Evolutionary conservation across 2,797 vertebrate genomes (phyloP).

Genomic region (Zalophus californianus): DNA sequence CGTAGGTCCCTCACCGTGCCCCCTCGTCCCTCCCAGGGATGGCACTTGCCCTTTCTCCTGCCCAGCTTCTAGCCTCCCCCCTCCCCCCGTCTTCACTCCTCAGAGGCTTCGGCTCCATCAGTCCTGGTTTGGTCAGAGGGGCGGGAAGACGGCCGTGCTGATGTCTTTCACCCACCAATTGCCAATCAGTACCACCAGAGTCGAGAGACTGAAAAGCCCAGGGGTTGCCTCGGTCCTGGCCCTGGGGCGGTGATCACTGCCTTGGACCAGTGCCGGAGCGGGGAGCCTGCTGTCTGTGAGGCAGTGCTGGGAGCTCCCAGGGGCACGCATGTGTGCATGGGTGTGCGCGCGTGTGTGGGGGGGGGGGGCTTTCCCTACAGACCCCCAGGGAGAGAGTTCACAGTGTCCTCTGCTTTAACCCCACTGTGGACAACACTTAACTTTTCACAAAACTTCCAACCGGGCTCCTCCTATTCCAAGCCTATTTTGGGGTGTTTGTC

Average conservation of each 20-base stretch:
- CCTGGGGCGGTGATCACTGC: not conserved
- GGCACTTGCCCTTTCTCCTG: not conserved
- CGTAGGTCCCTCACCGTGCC: no score
- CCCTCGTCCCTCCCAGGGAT: not conserved
- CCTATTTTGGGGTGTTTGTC: not conserved
- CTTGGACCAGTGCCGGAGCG: fast-evolving
- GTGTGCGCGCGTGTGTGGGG: fast-evolving
- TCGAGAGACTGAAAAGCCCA: fast-evolving
- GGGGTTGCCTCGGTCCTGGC: not conserved
- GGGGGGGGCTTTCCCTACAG: not conserved
- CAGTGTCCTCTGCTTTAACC: not conserved
- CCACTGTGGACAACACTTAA: not conserved
- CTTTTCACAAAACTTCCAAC: not conserved
- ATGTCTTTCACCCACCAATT: fast-evolving
- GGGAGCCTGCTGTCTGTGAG: not conserved
- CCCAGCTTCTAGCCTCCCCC: not conserved
- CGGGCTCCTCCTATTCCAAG: not conserved
- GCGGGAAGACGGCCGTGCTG: not conserved
- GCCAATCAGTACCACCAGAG: fast-evolving
- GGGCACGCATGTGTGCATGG: not conserved
- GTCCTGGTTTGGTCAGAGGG: not conserved
- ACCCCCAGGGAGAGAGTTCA: not conserved
- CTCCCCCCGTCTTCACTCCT: not conserved
- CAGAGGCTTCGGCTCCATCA: not conserved
- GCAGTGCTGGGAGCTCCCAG: not conserved